Percentiles rank a stretch among this genome's conserved stretches.
These are phyloP conservation scores for Scomber japonicus DNA, from an alignment of 2,113 vertebrate species.

Conservation along the genomic window DNA sequence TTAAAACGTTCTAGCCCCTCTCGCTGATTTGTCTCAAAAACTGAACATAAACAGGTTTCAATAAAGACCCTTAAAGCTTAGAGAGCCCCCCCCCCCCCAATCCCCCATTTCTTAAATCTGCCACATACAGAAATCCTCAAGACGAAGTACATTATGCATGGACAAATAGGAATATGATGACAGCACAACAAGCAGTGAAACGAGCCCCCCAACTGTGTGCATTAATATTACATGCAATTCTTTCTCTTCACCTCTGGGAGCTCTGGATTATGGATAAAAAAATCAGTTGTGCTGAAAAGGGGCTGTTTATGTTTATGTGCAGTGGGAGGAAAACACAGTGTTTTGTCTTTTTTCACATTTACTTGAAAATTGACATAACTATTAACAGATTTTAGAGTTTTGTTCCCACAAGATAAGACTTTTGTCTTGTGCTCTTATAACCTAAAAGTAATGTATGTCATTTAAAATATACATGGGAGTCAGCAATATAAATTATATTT, in stretches of 20 bases:
- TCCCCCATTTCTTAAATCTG: not conserved
- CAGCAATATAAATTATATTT: not conserved
- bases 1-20: not conserved
- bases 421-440: not conserved
- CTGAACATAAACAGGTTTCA: not conserved
- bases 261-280: no score
- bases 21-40: not conserved
- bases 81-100: not conserved
- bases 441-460: not conserved
- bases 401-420: no score
- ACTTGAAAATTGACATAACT: no score
- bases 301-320: no score
- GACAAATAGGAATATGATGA: conserved; percentile 25
- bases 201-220: not conserved
- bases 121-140: conserved; percentile 31
- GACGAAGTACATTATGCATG: conserved; percentile 34
- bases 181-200: not conserved
- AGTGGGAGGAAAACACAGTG: no score
- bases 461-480: not conserved
- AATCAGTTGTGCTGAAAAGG: no score
- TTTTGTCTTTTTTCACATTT: no score
- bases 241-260: not conserved
- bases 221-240: conserved; percentile 1
- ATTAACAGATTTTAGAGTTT: no score
- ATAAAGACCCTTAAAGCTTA: not conserved